phyloP scores from a whole-genome alignment of 2,113 vertebrate species.

The Mormoops blainvillei region DNA sequence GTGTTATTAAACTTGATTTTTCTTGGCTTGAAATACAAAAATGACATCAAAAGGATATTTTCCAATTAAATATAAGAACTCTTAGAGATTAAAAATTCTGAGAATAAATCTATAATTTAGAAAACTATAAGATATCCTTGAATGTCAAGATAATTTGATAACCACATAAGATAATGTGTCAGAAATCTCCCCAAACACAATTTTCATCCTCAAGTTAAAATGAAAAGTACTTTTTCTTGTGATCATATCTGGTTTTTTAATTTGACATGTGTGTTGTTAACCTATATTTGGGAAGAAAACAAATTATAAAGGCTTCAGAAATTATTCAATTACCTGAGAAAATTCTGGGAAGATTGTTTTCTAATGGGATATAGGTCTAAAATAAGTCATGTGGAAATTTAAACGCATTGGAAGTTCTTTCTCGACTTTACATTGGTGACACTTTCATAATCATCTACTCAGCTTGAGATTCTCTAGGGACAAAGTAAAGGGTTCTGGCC shows the following conservation, averaged over 20 bases:
- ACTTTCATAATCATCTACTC: not conserved
- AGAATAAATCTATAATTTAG: not conserved
- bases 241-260: slow-evolving; percentile 10
- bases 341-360: slow-evolving; percentile 27
- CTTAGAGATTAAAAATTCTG: not conserved
- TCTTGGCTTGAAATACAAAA: slow-evolving; percentile 37
- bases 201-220: slow-evolving; percentile 15
- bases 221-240: slow-evolving; percentile 37
- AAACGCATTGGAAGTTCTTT: not conserved
- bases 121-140: not conserved
- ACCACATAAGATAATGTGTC: slow-evolving; percentile 17
- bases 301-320: slow-evolving; percentile 9
- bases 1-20: slow-evolving; percentile 11
- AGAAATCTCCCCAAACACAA: slow-evolving; percentile 34
- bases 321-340: not conserved
- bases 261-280: slow-evolving; percentile 29
- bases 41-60: slow-evolving; percentile 20
- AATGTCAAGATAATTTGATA: slow-evolving; percentile 43
- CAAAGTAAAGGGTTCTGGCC: not conserved
- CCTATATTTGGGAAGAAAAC: not conserved
- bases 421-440: not conserved
- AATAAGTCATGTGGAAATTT: not conserved
- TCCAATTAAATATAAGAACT: slow-evolving; percentile 23
- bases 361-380: slow-evolving; percentile 30
- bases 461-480: not conserved